A percentile compares a stretch with the other conserved stretches of the same genome.
phyloP scores from a whole-genome alignment of 2,797 vertebrate species.

The Danio jaintianensis region DNA sequence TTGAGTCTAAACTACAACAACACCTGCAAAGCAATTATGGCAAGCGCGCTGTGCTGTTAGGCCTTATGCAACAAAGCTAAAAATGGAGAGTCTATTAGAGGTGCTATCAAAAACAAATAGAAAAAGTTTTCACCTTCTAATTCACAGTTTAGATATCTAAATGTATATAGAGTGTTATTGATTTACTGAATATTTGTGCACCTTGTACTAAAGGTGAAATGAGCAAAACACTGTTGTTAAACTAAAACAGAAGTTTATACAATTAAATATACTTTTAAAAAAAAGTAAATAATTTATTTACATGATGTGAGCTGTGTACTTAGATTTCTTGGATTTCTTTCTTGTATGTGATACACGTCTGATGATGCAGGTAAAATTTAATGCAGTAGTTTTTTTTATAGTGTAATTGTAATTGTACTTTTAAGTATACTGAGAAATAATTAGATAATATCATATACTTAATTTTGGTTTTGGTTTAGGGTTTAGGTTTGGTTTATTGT shows the following conservation, averaged over 20 bases:
- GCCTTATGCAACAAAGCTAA: slow-evolving; percentile 51
- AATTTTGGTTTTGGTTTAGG: no score
- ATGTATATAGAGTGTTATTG: background rate
- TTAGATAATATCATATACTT: no score
- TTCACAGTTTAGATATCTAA: background rate
- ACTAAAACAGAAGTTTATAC: no score
- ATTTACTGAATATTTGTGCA: background rate
- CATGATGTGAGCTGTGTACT: background rate
- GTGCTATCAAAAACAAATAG: background rate
- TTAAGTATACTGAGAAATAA: no score
- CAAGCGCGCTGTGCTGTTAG: slow-evolving; percentile 59
- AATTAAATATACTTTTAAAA: no score
- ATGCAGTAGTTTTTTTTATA: background rate
- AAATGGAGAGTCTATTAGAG: slow-evolving; percentile 38
- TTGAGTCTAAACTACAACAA: slow-evolving; percentile 56
- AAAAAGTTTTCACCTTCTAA: background rate
- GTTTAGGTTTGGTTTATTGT: no score
- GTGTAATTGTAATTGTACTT: no score
- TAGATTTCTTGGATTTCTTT: background rate
- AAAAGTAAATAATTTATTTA: background rate
- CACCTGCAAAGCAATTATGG: slow-evolving; percentile 62
- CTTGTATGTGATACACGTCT: background rate
- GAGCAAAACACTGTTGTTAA: background rate
- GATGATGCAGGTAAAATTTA: background rate
- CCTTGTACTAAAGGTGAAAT: background rate